phyloP scores from a whole-genome alignment of 2,797 vertebrate species.

The Mormyrops boulengeri region DNA sequence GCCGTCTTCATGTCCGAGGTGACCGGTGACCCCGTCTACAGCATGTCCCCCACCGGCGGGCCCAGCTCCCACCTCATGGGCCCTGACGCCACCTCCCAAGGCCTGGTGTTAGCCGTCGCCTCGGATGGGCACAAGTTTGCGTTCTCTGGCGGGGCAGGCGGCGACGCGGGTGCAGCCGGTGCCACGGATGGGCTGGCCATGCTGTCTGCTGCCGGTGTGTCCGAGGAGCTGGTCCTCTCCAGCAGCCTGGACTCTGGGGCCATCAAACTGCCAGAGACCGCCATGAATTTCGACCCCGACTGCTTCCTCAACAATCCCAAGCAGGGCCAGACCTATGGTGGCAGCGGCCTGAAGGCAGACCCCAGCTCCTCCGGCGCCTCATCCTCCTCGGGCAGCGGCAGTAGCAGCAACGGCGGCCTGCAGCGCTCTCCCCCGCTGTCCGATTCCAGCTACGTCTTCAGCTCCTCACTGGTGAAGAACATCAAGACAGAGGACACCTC shows the following conservation, averaged over 20 bases:
- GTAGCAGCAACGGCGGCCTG: conserved; percentile 51
- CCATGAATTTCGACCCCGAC: conserved; percentile 99
- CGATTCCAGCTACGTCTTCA: conserved; percentile 69
- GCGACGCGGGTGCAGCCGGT: conserved; percentile 46
- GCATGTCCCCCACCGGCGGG: conserved; percentile 89
- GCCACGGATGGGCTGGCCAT: conserved; percentile 81
- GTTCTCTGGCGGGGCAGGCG: conserved; percentile 72
- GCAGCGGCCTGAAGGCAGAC: conserved; percentile 85
- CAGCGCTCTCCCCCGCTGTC: conserved; percentile 64
- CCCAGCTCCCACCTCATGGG: conserved; percentile 91
- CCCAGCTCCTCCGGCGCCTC: conserved; percentile 68
- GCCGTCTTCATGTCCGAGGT: conserved; percentile 97
- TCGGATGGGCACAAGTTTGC: conserved; percentile 95
- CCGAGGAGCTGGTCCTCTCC: conserved; percentile 93
- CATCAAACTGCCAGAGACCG: conserved; percentile 90
- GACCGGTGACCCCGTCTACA: conserved; percentile 88
- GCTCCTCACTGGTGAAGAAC: conserved; percentile 77
- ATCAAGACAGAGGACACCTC: conserved; percentile 98
- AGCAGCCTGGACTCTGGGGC: conserved; percentile 81
- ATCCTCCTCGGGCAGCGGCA: conserved; percentile 59
- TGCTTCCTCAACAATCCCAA: conserved; percentile 99
- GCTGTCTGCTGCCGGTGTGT: conserved; percentile 78
- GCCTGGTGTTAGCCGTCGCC: conserved; percentile 83
- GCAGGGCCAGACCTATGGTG: conserved; percentile 97
- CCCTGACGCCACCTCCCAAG: conserved; percentile 79